Evolutionary conservation across 2,797 vertebrate genomes (phyloP).

Genomic region (Myotis myotis): DNA sequence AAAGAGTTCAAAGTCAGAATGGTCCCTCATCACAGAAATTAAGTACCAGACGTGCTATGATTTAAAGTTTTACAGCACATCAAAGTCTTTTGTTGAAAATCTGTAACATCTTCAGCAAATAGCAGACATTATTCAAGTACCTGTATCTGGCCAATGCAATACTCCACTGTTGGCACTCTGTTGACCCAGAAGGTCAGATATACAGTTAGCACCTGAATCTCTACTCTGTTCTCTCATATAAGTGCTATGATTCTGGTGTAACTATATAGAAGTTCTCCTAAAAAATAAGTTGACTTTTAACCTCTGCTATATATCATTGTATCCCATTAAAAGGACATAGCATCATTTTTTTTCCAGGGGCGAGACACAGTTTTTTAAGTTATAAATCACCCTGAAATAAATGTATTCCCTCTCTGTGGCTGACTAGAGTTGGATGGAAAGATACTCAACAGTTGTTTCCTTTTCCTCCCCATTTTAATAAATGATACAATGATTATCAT

Average conservation of each 20-base stretch:
- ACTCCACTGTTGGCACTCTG: conserved; percentile 68
- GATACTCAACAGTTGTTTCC: conserved; percentile 60
- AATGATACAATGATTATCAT: conserved; percentile 56
- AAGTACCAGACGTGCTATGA: conserved; percentile 73
- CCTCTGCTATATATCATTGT: conserved; percentile 75
- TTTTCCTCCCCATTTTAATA: conserved; percentile 68
- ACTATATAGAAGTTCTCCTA: conserved; percentile 71
- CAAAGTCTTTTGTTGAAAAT: conserved; percentile 76
- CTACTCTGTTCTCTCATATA: conserved; percentile 72
- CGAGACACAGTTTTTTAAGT: conserved; percentile 60
- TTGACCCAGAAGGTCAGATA: conserved; percentile 78
- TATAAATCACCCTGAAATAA: conserved; percentile 70
- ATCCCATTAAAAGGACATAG: conserved; percentile 69
- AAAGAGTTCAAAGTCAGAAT: conserved; percentile 6
- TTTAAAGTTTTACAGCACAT: conserved; percentile 73
- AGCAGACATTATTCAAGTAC: conserved; percentile 77
- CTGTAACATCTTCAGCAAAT: conserved; percentile 79
- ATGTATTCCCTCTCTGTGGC: conserved; percentile 73
- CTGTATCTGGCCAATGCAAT: conserved; percentile 81
- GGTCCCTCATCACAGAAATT: conserved; percentile 48
- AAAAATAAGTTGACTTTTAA: conserved; percentile 78
- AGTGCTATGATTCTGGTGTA: conserved; percentile 78
- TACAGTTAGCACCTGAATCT: conserved; percentile 72
- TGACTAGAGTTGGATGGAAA: conserved; percentile 71
- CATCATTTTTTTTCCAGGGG: conserved; percentile 69